phyloP scores from a whole-genome alignment of 1,140 invertebrate genomes.

The Patella vulgata region DNA sequence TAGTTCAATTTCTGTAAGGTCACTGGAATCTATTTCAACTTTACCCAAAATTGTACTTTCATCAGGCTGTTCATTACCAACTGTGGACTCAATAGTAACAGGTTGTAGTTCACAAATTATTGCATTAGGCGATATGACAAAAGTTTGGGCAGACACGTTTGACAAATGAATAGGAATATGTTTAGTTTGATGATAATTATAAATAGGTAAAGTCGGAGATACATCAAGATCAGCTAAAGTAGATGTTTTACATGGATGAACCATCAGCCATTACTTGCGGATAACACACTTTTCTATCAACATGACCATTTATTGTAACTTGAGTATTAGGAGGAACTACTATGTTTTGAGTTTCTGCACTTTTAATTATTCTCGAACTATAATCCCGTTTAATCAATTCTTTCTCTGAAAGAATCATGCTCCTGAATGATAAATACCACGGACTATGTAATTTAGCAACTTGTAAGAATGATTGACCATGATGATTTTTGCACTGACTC shows the following conservation, averaged over 20 bases:
- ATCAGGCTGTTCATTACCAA: constrained; percentile 1
- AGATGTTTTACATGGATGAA: constrained; percentile 11
- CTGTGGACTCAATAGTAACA: constrained; percentile 8
- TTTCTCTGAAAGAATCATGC: constrained; percentile 15
- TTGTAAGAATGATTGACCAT: constrained; percentile 30
- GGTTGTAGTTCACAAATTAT: constrained; percentile 32
- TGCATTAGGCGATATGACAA: constrained; percentile 24
- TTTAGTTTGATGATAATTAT: neutral
- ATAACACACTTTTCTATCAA: constrained; percentile 15
- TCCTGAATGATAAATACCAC: constrained; percentile 24
- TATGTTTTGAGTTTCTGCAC: too few species aligned
- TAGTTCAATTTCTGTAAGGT: constrained; percentile 1
- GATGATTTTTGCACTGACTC: constrained; percentile 10
- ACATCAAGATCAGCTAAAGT: constrained; percentile 12
- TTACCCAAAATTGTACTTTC: neutral
- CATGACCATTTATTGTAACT: too few species aligned
- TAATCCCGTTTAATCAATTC: too few species aligned
- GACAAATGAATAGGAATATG: constrained; percentile 12
- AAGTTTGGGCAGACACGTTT: constrained; percentile 19
- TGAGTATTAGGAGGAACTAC: too few species aligned
- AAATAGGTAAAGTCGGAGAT: constrained; percentile 23
- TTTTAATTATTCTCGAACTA: too few species aligned
- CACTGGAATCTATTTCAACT: neutral
- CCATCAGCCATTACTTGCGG: constrained; percentile 12
- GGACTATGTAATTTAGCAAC: constrained; percentile 11